Evolutionary conservation across 2,888 invertebrate genomes (phyloP), one percentile per base, ranked within the genome.

Genomic region (Cheilosia urbana): DNA sequence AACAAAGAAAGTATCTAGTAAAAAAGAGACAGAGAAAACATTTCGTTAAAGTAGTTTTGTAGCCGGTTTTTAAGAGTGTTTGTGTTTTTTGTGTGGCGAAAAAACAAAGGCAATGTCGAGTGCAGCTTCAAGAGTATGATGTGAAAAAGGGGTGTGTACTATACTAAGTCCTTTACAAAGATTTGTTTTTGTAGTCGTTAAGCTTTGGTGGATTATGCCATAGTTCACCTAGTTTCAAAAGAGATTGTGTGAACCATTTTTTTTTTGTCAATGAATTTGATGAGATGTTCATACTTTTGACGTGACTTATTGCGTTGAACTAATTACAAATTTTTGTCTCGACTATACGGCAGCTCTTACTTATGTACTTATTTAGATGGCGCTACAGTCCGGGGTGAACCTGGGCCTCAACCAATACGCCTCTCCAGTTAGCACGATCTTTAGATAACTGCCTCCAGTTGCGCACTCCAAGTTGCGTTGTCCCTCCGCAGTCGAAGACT

Each of bases 51-150:
- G 82, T 72, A 63, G 66, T 78, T 72, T 60, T 77, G 65, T 37
- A 78, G 82, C 72, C 66, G 78, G 76, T 76, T 76, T 75, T 66
- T 37, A 63, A 65, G 73, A 65, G 73, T 47, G 42, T 21, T 57
- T 17, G 24, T 69, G 45, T 27, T 30, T 42, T 81, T 57, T 57
- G 49, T 58, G 45, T 42, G n/a, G 53, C n/a, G n/a, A n/a, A 45
- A 55, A 66, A 78, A 83, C 78, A 73, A 83, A 83, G 77, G 53
- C 82, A 53, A 60, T 77, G 78, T 83, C 82, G 82, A 83, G 78
- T 73, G 83, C 72, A 78, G 55, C 68, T 66, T 21, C 27, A 30
- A 34, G 21, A 37, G 65, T 77, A 55, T 75, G 62, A 63, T 24
- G 57, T 51, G 37, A 60, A 78, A 65, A 53, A 42, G 73, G 60